phyloP scores from a whole-genome alignment of 1,140 invertebrate species.

The Philaenus spumarius region DNA sequence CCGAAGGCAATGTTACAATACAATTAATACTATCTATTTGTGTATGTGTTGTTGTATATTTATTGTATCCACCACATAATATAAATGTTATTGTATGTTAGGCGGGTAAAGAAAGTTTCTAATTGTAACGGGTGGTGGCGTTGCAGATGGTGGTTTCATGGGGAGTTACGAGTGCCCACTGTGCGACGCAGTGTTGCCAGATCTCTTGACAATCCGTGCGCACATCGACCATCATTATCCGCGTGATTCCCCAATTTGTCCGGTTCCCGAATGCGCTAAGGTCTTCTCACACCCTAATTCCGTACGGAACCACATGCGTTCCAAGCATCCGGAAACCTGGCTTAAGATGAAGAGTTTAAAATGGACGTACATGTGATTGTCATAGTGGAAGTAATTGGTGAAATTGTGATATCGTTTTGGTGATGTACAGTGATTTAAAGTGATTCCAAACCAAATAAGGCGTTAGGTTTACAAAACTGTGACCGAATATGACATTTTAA shows the following conservation, averaged over 20 bases:
- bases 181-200: conserved; percentile 54
- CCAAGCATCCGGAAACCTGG: conserved; percentile 71
- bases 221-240: conserved; percentile 76
- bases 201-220: conserved; percentile 55
- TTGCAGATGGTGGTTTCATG: conserved; percentile 38
- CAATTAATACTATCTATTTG: too few relatives aligned
- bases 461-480: too few relatives aligned
- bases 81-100: neutral
- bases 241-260: conserved; percentile 69
- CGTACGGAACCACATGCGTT: conserved; percentile 74
- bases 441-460: too few relatives aligned
- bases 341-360: conserved; percentile 73
- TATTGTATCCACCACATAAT: too few relatives aligned
- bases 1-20: too few relatives aligned
- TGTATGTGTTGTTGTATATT: neutral
- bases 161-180: conserved; percentile 53
- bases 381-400: too few relatives aligned
- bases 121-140: conserved; percentile 31
- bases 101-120: neutral
- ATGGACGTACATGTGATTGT: conserved; percentile 45
- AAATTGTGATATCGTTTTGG: too few relatives aligned
- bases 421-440: too few relatives aligned
- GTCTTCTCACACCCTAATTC: conserved; percentile 73
- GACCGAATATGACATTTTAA: too few relatives aligned
- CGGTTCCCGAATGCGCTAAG: conserved; percentile 62